Base-by-base conservation (phyloP, 2,888 invertebrate species). In the Mylabris sibirica region DNA sequence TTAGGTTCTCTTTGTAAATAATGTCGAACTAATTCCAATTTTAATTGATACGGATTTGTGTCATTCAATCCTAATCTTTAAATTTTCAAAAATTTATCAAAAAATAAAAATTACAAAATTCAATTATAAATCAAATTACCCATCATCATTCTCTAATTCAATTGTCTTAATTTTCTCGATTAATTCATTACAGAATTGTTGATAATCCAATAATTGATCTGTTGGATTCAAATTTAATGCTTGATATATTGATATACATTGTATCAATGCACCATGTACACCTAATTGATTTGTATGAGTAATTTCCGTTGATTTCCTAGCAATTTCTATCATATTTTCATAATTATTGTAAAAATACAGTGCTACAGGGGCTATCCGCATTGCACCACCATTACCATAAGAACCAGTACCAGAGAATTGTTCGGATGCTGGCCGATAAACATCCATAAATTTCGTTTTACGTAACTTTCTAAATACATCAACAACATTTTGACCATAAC, bases 311-410 rank as follows among this genome's bases (percentile, higher is more conserved):
- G 85, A 83, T 70, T 86, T 82, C 67, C 77, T 85, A 0, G 87
- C 87, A 26, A 86, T 83, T 26, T 89, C 84, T 14, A 89, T 72
- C 78, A 90, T 84, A 34, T 78, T 78, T 60, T 87, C 79, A 67
- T 87, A 86, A 72, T 88, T 84, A 66, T 86, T 84, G 68, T 87
- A 84, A 73, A 85, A 89, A 81, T 88, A 92, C 59, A 93, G 81
- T 0, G 91, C 88, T 53, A 91, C 83, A 1, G 93, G 93, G 24
- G 90, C 84, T 30, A 92, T 86, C 76, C 93, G 85, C 93, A 93
- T 93, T 0, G 92, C 92, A 59, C 90, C 92, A 1, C 93, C 93
- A 83, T 93, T 93, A n/a, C 93, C 93, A 83, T 87, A 92, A 1
- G 92, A 93, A 0, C 93, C 93, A 57, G 78, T 75, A 2, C 93